A percentile compares a stretch with the other conserved stretches of the same genome.
These are phyloP conservation scores for Orchestia grillus DNA, from an alignment of 1,140 invertebrate genomes.

Conservation along the genomic window DNA sequence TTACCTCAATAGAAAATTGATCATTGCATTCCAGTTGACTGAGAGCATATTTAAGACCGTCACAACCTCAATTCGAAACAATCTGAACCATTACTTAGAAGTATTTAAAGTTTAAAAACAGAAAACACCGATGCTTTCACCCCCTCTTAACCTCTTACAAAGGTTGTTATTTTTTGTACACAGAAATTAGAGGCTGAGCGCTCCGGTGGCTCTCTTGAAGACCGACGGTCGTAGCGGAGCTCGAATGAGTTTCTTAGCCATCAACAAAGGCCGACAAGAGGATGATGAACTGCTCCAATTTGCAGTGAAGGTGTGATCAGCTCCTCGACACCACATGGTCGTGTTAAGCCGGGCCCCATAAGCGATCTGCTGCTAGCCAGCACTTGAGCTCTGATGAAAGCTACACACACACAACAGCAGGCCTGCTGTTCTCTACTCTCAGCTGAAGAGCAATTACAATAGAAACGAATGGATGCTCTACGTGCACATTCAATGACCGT, in stretches of 20 bases:
- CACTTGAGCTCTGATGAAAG: not conserved
- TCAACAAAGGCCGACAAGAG: slow-evolving; percentile 6
- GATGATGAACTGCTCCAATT: not conserved
- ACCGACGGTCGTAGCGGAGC: not conserved
- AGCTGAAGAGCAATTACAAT: not conserved
- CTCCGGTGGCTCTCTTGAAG: not conserved
- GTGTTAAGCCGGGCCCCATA: not conserved
- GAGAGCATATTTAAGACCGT: not conserved
- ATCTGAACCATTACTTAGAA: not conserved
- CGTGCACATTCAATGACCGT: not conserved
- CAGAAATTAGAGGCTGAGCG: not conserved
- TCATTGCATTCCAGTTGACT: not conserved
- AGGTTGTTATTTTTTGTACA: not conserved
- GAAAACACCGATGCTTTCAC: not conserved
- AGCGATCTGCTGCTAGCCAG: no score
- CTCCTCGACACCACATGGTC: not conserved
- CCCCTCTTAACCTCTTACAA: not conserved
- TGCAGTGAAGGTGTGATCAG: slow-evolving; percentile 6
- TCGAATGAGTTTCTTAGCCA: not conserved
- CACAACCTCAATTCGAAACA: not conserved
- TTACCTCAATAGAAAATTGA: not conserved
- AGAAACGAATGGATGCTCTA: not conserved
- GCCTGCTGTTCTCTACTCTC: not conserved
- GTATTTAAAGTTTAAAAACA: not conserved
- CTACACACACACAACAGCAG: not conserved